Evolutionary conservation across 2,797 vertebrate species (phyloP), one percentile per base, ranked within the genome.

Genomic region (Brotogeris chrysoptera): DNA sequence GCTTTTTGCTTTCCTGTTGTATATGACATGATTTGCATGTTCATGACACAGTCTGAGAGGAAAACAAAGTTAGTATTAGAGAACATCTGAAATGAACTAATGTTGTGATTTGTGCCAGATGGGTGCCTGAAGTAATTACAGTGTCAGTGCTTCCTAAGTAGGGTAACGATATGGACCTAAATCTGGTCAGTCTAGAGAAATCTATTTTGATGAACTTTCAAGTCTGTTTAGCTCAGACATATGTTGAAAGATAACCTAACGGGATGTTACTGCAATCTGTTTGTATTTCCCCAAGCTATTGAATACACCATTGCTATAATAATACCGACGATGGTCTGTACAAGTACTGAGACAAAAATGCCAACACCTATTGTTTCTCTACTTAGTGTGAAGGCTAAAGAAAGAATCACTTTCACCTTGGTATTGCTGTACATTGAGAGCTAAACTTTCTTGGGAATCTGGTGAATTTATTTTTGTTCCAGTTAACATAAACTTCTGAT

Each of bases 21-120:
- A 77, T 87, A 76, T 88, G 9, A 59, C 15, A 4, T 7, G 25
- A 85, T 92, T 92, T 19, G 4, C 19, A 32, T 15, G 6, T 91
- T 89, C 52, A 17, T 71, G 82, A 55, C 57, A 59, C 63, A 50
- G 65, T 77, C 50, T 79, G 34, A 78, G 77, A 94, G 34, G n/a
- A 92, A 92, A 94, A 68, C 76, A 92, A 47, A 88, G 64, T 59
- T 72, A 72, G 27, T 79, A 41, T 79, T 52, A 88, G 70, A 88
- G 80, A 69, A 38, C 27, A 77, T 93, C 55, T 95, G 91, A 95
- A 90, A 92, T 68, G 64, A 78, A 88, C 88, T 88, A 41, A 65
- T 90, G 53, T 76, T 89, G 70, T 90, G 87, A 77, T 92, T 91
- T 80, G 78, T 92, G 89, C 90, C 92, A 95, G 78, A 89, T 94